Conservation (phyloP, 2,888 invertebrate genomes). For the Callimorpha dominula region DNA sequence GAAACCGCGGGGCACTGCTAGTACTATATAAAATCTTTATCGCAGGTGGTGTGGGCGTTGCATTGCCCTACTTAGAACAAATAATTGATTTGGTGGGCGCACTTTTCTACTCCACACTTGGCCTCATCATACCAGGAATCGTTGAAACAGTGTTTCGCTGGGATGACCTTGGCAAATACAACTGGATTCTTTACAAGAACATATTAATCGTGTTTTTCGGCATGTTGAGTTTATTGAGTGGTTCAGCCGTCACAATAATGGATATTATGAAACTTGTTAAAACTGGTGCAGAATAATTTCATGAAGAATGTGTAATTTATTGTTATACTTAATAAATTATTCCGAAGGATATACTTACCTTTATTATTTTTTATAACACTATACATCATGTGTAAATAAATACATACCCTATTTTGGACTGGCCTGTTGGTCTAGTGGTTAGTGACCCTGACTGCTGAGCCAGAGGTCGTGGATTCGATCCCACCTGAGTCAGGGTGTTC, state of each 20-base stretch:
- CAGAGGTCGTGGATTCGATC: no score
- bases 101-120: slow-evolving; percentile 90
- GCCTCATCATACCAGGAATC: slow-evolving; percentile 92
- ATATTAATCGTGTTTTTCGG: slow-evolving; percentile 87
- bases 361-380: not conserved
- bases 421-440: no score
- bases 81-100: slow-evolving; percentile 83
- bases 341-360: not conserved
- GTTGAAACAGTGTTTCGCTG: slow-evolving; percentile 90
- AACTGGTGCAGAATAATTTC: slow-evolving; percentile 68
- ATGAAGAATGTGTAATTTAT: not conserved
- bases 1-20: no score
- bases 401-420: no score
- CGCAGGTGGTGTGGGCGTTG: slow-evolving; percentile 89
- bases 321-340: not conserved
- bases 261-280: slow-evolving; percentile 76
- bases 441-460: no score
- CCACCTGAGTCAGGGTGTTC: no score
- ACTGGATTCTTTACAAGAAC: slow-evolving; percentile 91
- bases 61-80: slow-evolving; percentile 84
- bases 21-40: slow-evolving; percentile 12
- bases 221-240: slow-evolving; percentile 88
- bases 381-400: no score
- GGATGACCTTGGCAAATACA: slow-evolving; percentile 89
- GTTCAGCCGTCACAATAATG: slow-evolving; percentile 77